phyloP scores from a whole-genome alignment of 2,888 invertebrate species.

The Arrhopalites spinosus region DNA sequence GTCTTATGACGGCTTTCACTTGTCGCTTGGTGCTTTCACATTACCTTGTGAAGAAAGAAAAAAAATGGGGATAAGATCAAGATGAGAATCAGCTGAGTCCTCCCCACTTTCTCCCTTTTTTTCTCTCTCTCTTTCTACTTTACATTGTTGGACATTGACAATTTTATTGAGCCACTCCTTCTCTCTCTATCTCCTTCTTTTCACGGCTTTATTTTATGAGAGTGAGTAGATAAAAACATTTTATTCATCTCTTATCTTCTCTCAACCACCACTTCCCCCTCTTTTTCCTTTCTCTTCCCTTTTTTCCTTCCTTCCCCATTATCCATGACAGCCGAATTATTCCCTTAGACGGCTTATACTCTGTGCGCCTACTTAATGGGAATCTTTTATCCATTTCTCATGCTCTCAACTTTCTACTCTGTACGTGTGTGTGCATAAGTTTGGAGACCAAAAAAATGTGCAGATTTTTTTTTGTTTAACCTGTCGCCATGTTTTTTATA shows the following conservation, averaged over 20 bases:
- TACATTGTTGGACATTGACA: conserved; percentile 33
- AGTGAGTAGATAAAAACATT: conserved; percentile 29
- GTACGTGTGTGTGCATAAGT: too few species aligned
- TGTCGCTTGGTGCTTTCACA: conserved; percentile 11
- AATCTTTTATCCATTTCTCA: too few species aligned
- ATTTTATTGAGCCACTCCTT: conserved; percentile 37
- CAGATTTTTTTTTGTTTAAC: neutral
- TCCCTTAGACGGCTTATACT: conserved; percentile 13
- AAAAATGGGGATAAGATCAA: conserved; percentile 8
- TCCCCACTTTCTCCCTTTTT: neutral
- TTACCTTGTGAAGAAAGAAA: neutral
- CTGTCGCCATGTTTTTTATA: too few species aligned
- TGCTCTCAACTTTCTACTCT: too few species aligned
- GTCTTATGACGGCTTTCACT: conserved; percentile 17
- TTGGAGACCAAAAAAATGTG: neutral
- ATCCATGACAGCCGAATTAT: conserved; percentile 30
- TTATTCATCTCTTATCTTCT: conserved; percentile 28
- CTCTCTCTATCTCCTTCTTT: conserved; percentile 22
- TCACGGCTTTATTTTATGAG: conserved; percentile 26
- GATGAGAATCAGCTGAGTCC: conserved; percentile 26
- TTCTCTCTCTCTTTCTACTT: conserved; percentile 17
- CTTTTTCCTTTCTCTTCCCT: neutral
- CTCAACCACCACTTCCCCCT: neutral
- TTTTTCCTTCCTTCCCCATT: neutral
- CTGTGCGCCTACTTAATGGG: neutral